Evolutionary conservation across 2,113 vertebrate species (phyloP).

Genomic region (Cynopterus brachyotis): DNA sequence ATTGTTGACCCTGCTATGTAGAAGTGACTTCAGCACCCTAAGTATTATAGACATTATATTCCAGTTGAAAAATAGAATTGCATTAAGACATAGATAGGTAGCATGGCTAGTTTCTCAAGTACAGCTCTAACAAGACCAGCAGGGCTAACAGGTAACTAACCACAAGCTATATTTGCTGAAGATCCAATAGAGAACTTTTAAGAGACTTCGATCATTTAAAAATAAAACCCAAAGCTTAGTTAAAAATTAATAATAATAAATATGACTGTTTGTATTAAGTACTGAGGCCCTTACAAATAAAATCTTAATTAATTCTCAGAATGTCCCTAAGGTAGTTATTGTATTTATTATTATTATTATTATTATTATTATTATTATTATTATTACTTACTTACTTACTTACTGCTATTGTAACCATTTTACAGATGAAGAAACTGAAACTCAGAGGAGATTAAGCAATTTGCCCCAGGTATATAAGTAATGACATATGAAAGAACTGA

Average conservation of each 20-base stretch:
- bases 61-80: not conserved
- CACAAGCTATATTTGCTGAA: not conserved
- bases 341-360: not conserved
- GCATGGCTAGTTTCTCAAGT: not conserved
- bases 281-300: not conserved
- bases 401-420: not conserved
- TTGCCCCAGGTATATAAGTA: not conserved
- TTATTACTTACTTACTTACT: not conserved
- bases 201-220: not conserved
- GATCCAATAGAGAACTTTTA: not conserved
- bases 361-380: not conserved
- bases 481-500: not conserved
- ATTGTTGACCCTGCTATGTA: not conserved
- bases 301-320: not conserved
- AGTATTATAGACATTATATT: not conserved
- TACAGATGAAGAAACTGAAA: slow-evolving; percentile 33
- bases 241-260: slow-evolving; percentile 23
- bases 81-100: not conserved
- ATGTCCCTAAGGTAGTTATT: not conserved
- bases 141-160: not conserved
- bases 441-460: not conserved
- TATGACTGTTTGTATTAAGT: not conserved
- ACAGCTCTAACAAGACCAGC: not conserved
- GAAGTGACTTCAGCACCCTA: not conserved
- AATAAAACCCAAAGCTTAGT: not conserved